A percentile compares a stretch with the other conserved stretches of the same genome.
phyloP scores from a whole-genome alignment of 2,888 invertebrate species.

The Stratiomys singularior region DNA sequence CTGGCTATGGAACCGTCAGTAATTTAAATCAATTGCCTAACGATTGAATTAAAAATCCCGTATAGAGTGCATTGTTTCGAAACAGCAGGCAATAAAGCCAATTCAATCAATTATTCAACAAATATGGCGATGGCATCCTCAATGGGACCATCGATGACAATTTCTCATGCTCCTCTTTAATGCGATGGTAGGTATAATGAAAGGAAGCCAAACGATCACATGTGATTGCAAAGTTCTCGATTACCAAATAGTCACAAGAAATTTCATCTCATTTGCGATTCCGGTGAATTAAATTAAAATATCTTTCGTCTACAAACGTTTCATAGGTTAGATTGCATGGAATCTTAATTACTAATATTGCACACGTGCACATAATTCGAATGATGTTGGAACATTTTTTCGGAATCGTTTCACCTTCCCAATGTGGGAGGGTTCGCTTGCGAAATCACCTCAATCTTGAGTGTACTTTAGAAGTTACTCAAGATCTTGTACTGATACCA shows the following conservation, averaged over 20 bases:
- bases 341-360: slow-evolving; percentile 41
- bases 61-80: slow-evolving; percentile 22
- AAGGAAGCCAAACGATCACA: background rate
- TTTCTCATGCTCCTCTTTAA: slow-evolving; percentile 22
- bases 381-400: background rate
- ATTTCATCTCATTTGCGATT: slow-evolving; percentile 16
- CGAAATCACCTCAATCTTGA: background rate
- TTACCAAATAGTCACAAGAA: background rate
- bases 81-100: background rate
- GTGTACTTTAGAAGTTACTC: slow-evolving; percentile 24
- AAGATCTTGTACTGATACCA: slow-evolving; percentile 24
- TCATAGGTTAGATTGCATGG: slow-evolving; percentile 19
- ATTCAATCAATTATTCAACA: slow-evolving; percentile 38
- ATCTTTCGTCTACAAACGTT: slow-evolving; percentile 1
- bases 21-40: background rate
- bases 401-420: too few species aligned
- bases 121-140: slow-evolving; percentile 27
- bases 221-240: slow-evolving; percentile 13
- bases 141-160: slow-evolving; percentile 16
- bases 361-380: slow-evolving; percentile 42
- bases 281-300: slow-evolving; percentile 37
- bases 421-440: background rate
- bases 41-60: background rate
- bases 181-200: background rate
- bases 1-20: background rate